Conservation (phyloP, 2,888 invertebrate species). For the Heliconius ethilla region DNA sequence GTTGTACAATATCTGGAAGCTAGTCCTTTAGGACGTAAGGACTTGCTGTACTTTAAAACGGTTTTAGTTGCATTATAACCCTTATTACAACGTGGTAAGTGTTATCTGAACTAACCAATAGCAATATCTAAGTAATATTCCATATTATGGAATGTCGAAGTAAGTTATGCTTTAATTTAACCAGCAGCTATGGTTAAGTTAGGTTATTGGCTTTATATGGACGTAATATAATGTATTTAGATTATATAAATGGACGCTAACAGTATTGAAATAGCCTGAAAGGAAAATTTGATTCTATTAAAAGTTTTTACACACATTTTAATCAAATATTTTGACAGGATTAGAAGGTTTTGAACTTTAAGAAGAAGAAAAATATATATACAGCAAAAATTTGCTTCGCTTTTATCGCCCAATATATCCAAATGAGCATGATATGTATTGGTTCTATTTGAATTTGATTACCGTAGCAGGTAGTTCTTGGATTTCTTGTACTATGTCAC, state of each 20-base stretch:
- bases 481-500: too few relatives aligned
- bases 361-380: too few relatives aligned
- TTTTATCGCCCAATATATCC: too few relatives aligned
- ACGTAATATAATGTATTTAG: constrained; percentile 5
- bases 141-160: constrained; percentile 29
- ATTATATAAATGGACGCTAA: constrained; percentile 6
- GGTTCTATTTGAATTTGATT: too few relatives aligned
- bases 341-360: too few relatives aligned
- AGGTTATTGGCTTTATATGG: constrained; percentile 30
- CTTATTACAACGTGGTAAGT: constrained; percentile 30
- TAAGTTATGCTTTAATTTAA: constrained; percentile 33
- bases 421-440: too few relatives aligned
- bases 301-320: background rate
- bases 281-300: background rate
- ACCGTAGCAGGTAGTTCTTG: too few relatives aligned
- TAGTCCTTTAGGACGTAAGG: constrained; percentile 41
- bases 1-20: constrained; percentile 41
- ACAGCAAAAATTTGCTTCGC: too few relatives aligned
- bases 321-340: too few relatives aligned
- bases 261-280: background rate
- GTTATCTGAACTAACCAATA: constrained; percentile 11
- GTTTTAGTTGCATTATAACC: constrained; percentile 22
- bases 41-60: constrained; percentile 39
- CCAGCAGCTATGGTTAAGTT: constrained; percentile 22
- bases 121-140: constrained; percentile 24